phyloP scores from a whole-genome alignment of 1,140 invertebrate species.

The Diorhabda elongata region DNA sequence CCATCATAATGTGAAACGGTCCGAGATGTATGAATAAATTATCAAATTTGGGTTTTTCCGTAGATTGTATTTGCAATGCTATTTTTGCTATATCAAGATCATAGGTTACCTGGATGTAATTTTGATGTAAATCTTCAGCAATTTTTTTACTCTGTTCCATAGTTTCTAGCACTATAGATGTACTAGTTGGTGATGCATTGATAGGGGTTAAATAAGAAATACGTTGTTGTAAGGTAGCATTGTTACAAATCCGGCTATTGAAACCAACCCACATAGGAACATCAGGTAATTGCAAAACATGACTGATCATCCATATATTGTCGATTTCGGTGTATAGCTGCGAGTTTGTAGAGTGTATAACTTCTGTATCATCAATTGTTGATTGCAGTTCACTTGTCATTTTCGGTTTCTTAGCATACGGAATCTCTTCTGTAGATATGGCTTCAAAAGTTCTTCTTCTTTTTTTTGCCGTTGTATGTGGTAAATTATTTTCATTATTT shows the following conservation, averaged over 20 bases:
- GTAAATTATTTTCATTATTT: too few relatives aligned
- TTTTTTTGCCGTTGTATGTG: too few relatives aligned
- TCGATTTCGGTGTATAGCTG: constrained; percentile 23
- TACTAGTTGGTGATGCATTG: constrained; percentile 30
- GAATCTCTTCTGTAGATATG: too few relatives aligned
- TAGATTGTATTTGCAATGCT: constrained; percentile 37
- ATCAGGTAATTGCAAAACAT: constrained; percentile 27
- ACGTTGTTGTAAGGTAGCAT: constrained; percentile 22
- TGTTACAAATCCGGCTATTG: constrained; percentile 8
- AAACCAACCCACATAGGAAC: constrained; percentile 36
- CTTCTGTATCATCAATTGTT: not conserved
- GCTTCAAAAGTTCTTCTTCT: too few relatives aligned
- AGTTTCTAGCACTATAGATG: constrained; percentile 40
- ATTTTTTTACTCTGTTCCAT: constrained; percentile 34
- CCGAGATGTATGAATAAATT: too few relatives aligned
- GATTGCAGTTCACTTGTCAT: constrained; percentile 7
- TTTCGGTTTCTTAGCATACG: too few relatives aligned
- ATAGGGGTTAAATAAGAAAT: constrained; percentile 36
- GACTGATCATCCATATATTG: constrained; percentile 31
- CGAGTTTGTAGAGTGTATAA: constrained; percentile 4
- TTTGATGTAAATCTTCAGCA: constrained; percentile 35
- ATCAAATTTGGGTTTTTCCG: constrained; percentile 8
- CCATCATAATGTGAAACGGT: too few relatives aligned
- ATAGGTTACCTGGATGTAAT: constrained; percentile 39
- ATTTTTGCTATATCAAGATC: constrained; percentile 46